phyloP scores from a whole-genome alignment of 2,888 invertebrate species.

The Drosophila seclusa region DNA sequence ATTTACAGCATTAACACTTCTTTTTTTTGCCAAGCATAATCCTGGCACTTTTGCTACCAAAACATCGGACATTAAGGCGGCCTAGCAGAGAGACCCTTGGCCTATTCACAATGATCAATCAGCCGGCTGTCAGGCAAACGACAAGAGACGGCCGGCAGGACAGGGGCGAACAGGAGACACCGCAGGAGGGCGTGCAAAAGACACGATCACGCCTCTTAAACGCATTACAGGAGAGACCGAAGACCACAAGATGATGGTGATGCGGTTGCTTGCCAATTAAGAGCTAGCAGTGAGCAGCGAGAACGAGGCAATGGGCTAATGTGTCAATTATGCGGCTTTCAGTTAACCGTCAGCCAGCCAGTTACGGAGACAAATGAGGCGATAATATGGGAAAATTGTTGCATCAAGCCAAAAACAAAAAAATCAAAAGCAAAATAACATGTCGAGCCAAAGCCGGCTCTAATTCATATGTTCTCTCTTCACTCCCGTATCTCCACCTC shows the following conservation, averaged over 20 bases:
- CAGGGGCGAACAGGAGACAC: constrained; percentile 36
- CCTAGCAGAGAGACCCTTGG: constrained; percentile 35
- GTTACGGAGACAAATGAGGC: constrained; percentile 63
- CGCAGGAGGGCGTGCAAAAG: constrained; percentile 79
- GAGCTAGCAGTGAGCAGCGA: constrained; percentile 13
- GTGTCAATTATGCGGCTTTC: constrained; percentile 78
- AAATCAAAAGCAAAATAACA: constrained; percentile 14
- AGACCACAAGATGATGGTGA: constrained; percentile 36
- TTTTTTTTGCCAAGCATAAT: constrained; percentile 53
- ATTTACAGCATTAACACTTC: constrained; percentile 65
- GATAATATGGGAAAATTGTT: constrained; percentile 64
- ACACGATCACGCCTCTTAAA: constrained; percentile 79
- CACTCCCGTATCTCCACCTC: constrained; percentile 1
- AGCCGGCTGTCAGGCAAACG: constrained; percentile 56
- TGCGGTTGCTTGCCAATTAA: constrained; percentile 42
- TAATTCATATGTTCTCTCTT: constrained; percentile 54
- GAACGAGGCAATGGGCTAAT: constrained; percentile 71
- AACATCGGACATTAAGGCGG: constrained; percentile 50
- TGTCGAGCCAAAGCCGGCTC: constrained; percentile 22
- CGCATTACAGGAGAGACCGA: constrained; percentile 55
- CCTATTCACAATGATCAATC: constrained; percentile 74
- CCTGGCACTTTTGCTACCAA: constrained; percentile 70
- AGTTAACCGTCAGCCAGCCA: constrained; percentile 26
- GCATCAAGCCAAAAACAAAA: not conserved
- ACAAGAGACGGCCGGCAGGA: constrained; percentile 25